Conservation (phyloP, 2,888 invertebrate genomes). For the Sinodicranocentrus sp. region DNA sequence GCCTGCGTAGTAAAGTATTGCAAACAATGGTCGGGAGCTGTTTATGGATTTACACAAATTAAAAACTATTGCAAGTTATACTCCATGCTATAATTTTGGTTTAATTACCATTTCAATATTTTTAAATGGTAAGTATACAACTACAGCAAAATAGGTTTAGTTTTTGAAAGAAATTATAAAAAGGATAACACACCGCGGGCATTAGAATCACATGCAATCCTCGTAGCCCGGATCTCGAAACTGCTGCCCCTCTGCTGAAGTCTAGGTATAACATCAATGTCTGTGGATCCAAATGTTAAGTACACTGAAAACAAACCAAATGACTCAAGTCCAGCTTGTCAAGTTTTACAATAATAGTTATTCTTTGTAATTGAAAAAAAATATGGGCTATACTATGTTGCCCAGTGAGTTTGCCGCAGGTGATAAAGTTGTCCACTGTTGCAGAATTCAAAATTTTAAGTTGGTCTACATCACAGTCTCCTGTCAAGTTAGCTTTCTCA, state of each 20-base stretch:
- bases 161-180: neutral
- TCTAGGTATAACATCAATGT: slow-evolving; percentile 53
- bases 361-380: neutral
- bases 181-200: slow-evolving; percentile 26
- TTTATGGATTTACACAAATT: neutral
- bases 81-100: no score
- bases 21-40: slow-evolving; percentile 52
- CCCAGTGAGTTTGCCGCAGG: slow-evolving; percentile 62
- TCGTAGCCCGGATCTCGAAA: slow-evolving; percentile 43
- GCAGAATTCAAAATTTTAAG: slow-evolving; percentile 39
- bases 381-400: slow-evolving; percentile 61
- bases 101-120: no score
- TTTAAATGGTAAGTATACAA: neutral
- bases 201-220: slow-evolving; percentile 56
- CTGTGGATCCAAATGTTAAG: slow-evolving; percentile 54
- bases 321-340: neutral
- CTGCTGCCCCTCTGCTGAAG: no score
- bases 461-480: slow-evolving; percentile 51
- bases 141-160: neutral
- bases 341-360: slow-evolving; percentile 1
- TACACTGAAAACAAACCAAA: slow-evolving; percentile 59
- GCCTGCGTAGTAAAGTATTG: slow-evolving; percentile 56
- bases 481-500: neutral
- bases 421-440: slow-evolving; percentile 37
- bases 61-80: neutral